Evolutionary conservation across 2,797 vertebrate species (phyloP), one percentile per base, ranked within the genome.

Genomic region (Molossus alvarezi): DNA sequence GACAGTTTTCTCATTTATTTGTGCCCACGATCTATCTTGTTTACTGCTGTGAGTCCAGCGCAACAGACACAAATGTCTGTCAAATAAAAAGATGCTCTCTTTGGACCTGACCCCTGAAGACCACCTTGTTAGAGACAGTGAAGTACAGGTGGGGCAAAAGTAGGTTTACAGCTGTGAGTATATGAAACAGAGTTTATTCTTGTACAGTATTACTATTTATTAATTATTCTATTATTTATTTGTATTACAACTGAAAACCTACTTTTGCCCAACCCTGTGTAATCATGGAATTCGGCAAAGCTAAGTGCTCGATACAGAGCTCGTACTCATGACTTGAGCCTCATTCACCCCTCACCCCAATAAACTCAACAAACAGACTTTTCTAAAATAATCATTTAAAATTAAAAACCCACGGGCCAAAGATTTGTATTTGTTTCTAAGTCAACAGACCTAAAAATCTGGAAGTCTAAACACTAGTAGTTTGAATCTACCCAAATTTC

Each of bases 401-500:
- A 82, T 92, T n/a, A 76, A 91, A 95, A 95, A 60, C 53, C 25
- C 64, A 88, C 17, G 51, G 55, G 57, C 51, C 86, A 79, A 89
- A 90, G 41, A 45, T 71, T 65, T 84, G 13, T 58, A 33, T 87
- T 88, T 60, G 51, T 97, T 67, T 55, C 76, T 87, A 58, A 80
- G 23, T 45, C 25, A 88, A 71, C 15, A 77, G 17, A 93, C n/a
- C 64, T 71, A 79, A 27, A 87, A 77, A 69, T 57, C 8, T 81
- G 67, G 23, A 94, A 55, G 15, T 92, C 27, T 85, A 37, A 73
- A 96, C 92, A 73, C 9, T 21, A 29, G 4, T n/a, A 37, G 55
- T 91, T 87, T 88, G 58, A n/a, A 91, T 83, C 81, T 64, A 95
- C 82, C 45, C 67, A 80, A 94, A 88, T 57, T 29, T n/a, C 53